These are phyloP conservation scores for Empis livida DNA, from an alignment of 2,888 invertebrate species.

Conservation along the genomic window DNA sequence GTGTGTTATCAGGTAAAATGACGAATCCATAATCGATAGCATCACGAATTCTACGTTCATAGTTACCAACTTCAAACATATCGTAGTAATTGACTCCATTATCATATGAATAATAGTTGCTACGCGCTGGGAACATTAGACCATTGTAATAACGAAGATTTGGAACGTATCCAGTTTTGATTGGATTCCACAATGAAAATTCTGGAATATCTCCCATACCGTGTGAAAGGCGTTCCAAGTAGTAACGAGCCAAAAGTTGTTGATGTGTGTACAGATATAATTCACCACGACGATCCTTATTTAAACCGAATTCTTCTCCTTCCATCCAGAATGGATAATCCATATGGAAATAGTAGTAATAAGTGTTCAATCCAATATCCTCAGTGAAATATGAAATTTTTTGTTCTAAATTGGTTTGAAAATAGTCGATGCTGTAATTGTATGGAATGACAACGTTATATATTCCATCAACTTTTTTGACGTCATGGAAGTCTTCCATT, in stretches of 20 bases:
- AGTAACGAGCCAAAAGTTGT: slow-evolving; percentile 54
- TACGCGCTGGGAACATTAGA: slow-evolving; percentile 44
- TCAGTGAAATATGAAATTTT: slow-evolving; percentile 55
- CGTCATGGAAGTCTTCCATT: slow-evolving; percentile 2
- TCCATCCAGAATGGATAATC: slow-evolving; percentile 51
- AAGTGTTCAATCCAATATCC: slow-evolving; percentile 53
- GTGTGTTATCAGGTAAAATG: slow-evolving; percentile 38
- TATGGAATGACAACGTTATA: slow-evolving; percentile 35
- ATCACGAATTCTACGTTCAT: slow-evolving; percentile 38
- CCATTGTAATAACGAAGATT: slow-evolving; percentile 48
- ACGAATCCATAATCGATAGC: slow-evolving; percentile 39
- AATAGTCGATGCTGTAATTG: slow-evolving; percentile 44
- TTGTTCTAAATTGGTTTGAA: slow-evolving; percentile 42
- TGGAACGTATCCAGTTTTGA: slow-evolving; percentile 44
- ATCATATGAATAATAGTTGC: slow-evolving; percentile 24
- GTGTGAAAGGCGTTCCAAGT: slow-evolving; percentile 53
- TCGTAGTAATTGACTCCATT: slow-evolving; percentile 19
- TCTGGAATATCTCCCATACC: slow-evolving; percentile 48
- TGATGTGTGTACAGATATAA: slow-evolving; percentile 51
- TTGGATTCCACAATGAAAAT: slow-evolving; percentile 39
- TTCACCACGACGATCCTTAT: slow-evolving; percentile 49
- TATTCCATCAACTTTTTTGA: slow-evolving; percentile 13
- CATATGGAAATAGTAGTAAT: slow-evolving; percentile 50
- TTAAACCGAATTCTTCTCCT: slow-evolving; percentile 37
- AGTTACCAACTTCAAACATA: slow-evolving; percentile 20